Conservation (phyloP, 2,888 invertebrate species). For the Rotaria sp. region DNA sequence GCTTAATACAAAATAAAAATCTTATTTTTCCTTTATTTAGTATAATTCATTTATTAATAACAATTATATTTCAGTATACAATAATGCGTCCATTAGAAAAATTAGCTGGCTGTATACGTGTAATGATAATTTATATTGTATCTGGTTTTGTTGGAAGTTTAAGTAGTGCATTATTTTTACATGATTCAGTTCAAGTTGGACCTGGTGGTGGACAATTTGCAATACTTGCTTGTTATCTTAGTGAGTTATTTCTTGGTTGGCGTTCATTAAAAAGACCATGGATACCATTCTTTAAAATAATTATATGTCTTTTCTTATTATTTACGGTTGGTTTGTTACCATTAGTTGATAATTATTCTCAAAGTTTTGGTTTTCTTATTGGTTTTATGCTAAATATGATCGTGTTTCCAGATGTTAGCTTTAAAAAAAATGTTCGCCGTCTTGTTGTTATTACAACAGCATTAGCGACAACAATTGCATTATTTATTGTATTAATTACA, state of each 20-base stretch:
- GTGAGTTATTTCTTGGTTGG: slow-evolving; percentile 85
- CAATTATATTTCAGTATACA: slow-evolving; percentile 80
- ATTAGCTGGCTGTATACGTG: slow-evolving; percentile 81
- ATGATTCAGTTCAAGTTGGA: slow-evolving; percentile 93
- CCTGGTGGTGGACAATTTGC: slow-evolving; percentile 95
- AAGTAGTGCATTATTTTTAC: slow-evolving; percentile 90
- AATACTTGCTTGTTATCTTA: slow-evolving; percentile 81
- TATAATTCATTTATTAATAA: slow-evolving; percentile 76
- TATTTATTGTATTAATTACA: slow-evolving; percentile 69
- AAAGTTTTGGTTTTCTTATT: slow-evolving; percentile 85
- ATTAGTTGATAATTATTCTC: slow-evolving; percentile 97
- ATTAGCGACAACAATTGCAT: slow-evolving; percentile 62
- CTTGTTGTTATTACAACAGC: slow-evolving; percentile 65
- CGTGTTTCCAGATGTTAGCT: slow-evolving; percentile 68
- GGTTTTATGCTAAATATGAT: slow-evolving; percentile 87
- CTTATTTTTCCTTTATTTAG: slow-evolving; percentile 51
- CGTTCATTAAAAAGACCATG: slow-evolving; percentile 63
- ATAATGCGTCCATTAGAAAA: slow-evolving; percentile 92
- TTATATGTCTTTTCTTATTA: slow-evolving; percentile 56
- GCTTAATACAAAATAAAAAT: background rate
- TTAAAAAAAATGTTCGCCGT: slow-evolving; percentile 40
- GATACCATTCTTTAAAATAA: slow-evolving; percentile 30
- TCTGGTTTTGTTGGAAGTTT: slow-evolving; percentile 91
- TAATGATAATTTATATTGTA: slow-evolving; percentile 83
- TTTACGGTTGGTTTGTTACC: slow-evolving; percentile 83